Evolutionary conservation across 2,113 vertebrate species (phyloP).

Genomic region (Chunga burmeisteri): DNA sequence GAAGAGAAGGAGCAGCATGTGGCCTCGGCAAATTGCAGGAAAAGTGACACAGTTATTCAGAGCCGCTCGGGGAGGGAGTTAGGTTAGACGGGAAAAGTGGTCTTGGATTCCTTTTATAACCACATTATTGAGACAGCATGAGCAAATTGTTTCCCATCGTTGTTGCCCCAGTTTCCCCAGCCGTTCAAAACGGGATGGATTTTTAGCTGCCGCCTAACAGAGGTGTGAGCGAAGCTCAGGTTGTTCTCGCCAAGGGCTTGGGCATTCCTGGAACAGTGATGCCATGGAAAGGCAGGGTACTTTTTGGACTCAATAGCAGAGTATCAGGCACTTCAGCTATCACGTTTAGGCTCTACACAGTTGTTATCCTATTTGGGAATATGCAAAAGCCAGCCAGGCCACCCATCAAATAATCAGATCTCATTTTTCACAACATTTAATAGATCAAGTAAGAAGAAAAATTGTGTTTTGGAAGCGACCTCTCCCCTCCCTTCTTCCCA

Average conservation of each 20-base stretch:
- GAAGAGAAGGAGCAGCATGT: constrained; percentile 3
- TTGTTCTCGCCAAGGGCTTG: background rate
- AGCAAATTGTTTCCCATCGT: background rate
- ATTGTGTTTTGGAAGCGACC: fast-evolving
- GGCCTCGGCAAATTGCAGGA: constrained; percentile 6
- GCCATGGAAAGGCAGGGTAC: fast-evolving
- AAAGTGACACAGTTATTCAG: constrained; percentile 1
- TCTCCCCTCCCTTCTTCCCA: background rate
- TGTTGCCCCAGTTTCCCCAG: background rate
- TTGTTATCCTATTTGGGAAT: background rate
- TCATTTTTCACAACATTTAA: background rate
- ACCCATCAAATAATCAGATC: background rate
- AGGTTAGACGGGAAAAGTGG: background rate
- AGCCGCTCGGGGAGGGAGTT: background rate
- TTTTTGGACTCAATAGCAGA: background rate
- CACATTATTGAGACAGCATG: background rate
- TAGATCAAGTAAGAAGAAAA: background rate
- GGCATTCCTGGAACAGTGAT: fast-evolving
- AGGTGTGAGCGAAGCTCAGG: background rate
- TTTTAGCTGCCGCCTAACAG: background rate
- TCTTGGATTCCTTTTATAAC: background rate
- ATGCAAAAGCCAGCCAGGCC: background rate
- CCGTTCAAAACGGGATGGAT: background rate
- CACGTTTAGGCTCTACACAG: background rate
- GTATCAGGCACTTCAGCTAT: background rate